Evolutionary conservation across 2,797 vertebrate species (phyloP).

Genomic region (Phylloscopus collybita): DNA sequence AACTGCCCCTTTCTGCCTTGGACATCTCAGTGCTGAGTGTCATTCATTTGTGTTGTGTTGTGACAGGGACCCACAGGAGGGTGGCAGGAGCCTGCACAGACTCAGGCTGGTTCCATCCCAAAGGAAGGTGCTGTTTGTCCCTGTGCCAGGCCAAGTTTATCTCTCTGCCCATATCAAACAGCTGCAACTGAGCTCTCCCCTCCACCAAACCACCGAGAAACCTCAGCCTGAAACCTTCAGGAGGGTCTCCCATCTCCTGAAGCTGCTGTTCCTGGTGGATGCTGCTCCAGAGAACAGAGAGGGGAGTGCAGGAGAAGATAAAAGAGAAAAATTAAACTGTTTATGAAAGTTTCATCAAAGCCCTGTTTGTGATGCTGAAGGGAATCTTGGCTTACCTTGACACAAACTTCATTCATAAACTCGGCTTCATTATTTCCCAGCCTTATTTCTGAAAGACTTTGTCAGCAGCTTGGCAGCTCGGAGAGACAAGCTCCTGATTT

Average conservation of each 20-base stretch:
- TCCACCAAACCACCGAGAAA: neutral
- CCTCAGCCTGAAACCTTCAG: neutral
- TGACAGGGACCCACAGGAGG: neutral
- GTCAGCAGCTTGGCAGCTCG: neutral
- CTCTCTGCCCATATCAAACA: fast-evolving
- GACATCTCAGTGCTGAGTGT: too few relatives aligned
- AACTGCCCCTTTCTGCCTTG: too few relatives aligned
- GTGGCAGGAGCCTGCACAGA: neutral
- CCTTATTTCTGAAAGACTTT: neutral
- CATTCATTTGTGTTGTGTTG: too few relatives aligned
- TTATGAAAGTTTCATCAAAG: constrained; percentile 66
- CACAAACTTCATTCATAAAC: constrained; percentile 33
- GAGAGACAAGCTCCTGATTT: neutral
- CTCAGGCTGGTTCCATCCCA: fast-evolving
- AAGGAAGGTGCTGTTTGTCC: fast-evolving
- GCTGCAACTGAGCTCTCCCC: neutral
- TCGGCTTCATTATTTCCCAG: neutral
- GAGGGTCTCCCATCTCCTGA: neutral
- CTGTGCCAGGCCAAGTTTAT: fast-evolving
- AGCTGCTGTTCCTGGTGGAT: neutral
- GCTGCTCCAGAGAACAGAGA: neutral
- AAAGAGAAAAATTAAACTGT: constrained; percentile 57
- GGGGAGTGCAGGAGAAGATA: neutral
- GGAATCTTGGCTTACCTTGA: constrained; percentile 3
- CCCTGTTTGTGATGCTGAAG: neutral